Evolutionary conservation across 2,113 vertebrate species (phyloP).

Genomic region (Junco hyemalis): DNA sequence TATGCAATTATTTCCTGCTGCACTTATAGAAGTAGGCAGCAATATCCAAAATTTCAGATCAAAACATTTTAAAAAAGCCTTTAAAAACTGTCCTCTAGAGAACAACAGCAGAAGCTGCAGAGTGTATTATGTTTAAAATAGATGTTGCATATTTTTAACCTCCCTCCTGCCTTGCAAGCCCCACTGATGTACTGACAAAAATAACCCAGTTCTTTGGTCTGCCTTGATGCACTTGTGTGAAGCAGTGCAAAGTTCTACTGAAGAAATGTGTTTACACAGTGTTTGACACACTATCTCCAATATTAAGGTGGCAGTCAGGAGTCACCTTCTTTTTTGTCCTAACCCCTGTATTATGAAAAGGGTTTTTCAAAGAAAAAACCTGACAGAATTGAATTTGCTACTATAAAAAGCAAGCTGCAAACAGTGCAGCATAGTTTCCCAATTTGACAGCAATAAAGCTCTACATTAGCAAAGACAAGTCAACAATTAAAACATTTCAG

Average conservation of each 20-base stretch:
- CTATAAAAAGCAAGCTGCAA: neutral
- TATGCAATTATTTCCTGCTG: neutral
- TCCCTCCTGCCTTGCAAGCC: fast-evolving
- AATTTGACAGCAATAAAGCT: neutral
- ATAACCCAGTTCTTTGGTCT: neutral
- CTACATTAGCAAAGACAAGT: neutral
- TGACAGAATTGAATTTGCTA: neutral
- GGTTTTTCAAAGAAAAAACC: neutral
- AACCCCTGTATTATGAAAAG: neutral
- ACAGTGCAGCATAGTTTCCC: neutral
- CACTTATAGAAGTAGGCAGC: neutral
- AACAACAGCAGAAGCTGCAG: neutral
- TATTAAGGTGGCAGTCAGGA: neutral
- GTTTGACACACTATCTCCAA: neutral
- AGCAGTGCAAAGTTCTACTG: neutral
- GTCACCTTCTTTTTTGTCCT: neutral
- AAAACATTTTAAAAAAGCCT: neutral
- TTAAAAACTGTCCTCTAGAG: neutral
- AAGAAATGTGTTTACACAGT: neutral
- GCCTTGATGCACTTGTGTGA: neutral
- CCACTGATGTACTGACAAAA: neutral
- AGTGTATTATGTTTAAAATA: neutral
- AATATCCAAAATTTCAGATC: neutral
- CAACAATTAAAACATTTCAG: neutral
- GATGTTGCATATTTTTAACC: neutral